Evolutionary conservation across 2,797 vertebrate genomes (phyloP).

Genomic region (Halcyon chelicuti): DNA sequence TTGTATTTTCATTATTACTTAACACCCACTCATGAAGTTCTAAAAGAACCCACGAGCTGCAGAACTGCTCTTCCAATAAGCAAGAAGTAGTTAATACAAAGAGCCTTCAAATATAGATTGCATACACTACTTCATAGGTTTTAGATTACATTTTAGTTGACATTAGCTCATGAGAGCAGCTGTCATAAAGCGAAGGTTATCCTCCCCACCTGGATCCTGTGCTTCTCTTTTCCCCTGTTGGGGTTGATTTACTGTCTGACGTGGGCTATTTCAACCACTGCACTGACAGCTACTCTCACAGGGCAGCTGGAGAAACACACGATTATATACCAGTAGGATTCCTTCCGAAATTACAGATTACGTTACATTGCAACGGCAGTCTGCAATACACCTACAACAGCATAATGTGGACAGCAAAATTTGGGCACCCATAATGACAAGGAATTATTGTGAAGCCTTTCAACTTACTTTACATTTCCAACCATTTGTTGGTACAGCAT

Average conservation of each 20-base stretch:
- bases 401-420: fast-evolving
- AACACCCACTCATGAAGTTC: background rate
- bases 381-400: background rate
- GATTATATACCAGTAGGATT: background rate
- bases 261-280: background rate
- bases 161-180: background rate
- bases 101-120: background rate
- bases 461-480: conserved; percentile 97
- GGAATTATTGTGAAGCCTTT: background rate
- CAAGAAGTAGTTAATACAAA: background rate
- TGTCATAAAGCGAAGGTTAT: background rate
- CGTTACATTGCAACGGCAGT: background rate
- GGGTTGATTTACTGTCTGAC: background rate
- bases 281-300: background rate
- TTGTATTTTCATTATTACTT: background rate
- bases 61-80: background rate
- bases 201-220: background rate
- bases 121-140: background rate
- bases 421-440: background rate
- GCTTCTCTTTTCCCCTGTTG: background rate
- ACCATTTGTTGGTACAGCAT: conserved; percentile 95
- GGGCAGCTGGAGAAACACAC: background rate
- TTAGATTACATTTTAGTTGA: background rate
- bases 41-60: background rate
- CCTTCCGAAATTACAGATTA: background rate